Evolutionary conservation across 2,113 vertebrate species (phyloP).

Genomic region (Lampris incognitus): DNA sequence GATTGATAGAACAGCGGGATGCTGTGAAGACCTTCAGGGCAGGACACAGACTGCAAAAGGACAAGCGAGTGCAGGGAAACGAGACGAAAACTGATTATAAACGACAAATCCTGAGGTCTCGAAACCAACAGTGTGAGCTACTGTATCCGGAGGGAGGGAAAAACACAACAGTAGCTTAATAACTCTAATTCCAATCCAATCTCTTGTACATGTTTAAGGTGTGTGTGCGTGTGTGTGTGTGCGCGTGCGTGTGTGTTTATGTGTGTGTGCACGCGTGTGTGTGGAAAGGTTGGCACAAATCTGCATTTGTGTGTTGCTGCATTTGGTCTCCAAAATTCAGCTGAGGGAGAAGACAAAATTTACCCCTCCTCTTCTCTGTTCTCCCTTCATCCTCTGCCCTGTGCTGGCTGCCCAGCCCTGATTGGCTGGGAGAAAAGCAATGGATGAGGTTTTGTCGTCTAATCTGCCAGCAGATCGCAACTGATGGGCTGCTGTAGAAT

Average conservation of each 20-base stretch:
- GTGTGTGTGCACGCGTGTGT: slow-evolving; percentile 8
- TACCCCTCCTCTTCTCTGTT: slow-evolving; percentile 39
- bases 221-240: slow-evolving; percentile 18
- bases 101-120: slow-evolving; percentile 59
- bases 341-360: slow-evolving; percentile 43
- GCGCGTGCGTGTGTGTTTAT: slow-evolving; percentile 19
- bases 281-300: not conserved
- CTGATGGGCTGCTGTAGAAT: slow-evolving; percentile 80
- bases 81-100: slow-evolving; percentile 64
- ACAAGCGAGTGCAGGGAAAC: slow-evolving; percentile 47
- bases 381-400: slow-evolving; percentile 64
- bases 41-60: slow-evolving; percentile 54
- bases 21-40: slow-evolving; percentile 52
- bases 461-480: slow-evolving; percentile 79
- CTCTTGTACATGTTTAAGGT: slow-evolving; percentile 31
- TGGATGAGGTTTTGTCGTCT: slow-evolving; percentile 75
- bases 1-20: slow-evolving; percentile 55
- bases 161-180: slow-evolving; percentile 32
- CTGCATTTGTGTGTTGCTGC: slow-evolving; percentile 15
- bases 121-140: slow-evolving; percentile 40
- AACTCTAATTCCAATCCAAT: slow-evolving; percentile 48
- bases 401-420: slow-evolving; percentile 39
- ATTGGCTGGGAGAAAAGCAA: slow-evolving; percentile 72
- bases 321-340: slow-evolving; percentile 48
- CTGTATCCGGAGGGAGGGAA: slow-evolving; percentile 57